phyloP scores from a whole-genome alignment of 2,113 vertebrate species.

The Macrotis lagotis region DNA sequence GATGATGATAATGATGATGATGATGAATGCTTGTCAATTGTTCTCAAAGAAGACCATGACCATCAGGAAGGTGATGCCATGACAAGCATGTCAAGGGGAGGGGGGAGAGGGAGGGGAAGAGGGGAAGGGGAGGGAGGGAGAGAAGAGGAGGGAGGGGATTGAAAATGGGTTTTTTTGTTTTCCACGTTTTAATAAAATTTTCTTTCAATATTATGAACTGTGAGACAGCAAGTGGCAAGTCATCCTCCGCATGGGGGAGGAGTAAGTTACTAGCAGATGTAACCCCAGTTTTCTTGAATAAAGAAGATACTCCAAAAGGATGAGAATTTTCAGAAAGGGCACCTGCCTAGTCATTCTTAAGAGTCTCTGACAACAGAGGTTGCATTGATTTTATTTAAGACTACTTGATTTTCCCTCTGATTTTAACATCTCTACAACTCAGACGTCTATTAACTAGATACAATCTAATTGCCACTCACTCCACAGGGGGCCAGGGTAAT shows the following conservation, averaged over 20 bases:
- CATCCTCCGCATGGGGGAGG: neutral
- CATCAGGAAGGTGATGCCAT: too few species aligned
- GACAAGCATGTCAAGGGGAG: too few species aligned
- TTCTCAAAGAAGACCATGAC: too few species aligned
- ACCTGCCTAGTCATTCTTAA: neutral
- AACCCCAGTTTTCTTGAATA: neutral
- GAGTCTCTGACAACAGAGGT: neutral
- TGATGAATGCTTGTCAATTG: too few species aligned
- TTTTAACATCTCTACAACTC: neutral
- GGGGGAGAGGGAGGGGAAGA: neutral
- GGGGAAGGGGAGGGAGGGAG: neutral
- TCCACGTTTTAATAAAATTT: neutral
- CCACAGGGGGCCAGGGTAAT: too few species aligned
- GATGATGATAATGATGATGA: too few species aligned
- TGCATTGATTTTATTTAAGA: neutral
- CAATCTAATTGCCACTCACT: neutral
- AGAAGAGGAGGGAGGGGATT: too few species aligned
- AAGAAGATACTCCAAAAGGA: neutral
- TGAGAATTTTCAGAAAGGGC: neutral
- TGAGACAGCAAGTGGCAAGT: neutral
- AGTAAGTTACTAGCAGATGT: neutral
- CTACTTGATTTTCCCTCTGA: neutral
- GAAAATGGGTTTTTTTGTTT: neutral
- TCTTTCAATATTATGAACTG: neutral
- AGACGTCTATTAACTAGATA: neutral